Evolutionary conservation across 2,888 invertebrate genomes (phyloP).

Genomic region (Agapostemon virescens): DNA sequence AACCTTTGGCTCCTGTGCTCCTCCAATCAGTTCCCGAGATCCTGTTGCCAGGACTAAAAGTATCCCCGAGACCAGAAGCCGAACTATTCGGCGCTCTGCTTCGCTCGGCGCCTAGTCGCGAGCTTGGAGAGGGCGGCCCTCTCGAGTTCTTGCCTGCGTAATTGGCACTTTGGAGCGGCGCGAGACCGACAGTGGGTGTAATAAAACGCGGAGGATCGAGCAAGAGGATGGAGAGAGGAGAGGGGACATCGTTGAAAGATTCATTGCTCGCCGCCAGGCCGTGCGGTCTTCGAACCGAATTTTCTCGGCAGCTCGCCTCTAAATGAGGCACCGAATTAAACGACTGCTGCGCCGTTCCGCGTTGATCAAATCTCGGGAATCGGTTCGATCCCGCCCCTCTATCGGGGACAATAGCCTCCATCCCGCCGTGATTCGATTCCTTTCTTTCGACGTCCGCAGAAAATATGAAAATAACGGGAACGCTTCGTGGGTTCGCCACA

Average conservation of each 20-base stretch:
- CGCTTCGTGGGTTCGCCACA: neutral
- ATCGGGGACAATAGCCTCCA: neutral
- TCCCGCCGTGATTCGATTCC: neutral
- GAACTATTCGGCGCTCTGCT: slow-evolving; percentile 25
- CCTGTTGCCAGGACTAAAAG: slow-evolving; percentile 64
- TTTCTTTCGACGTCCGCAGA: neutral
- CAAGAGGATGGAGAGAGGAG: slow-evolving; percentile 7
- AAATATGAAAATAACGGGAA: neutral
- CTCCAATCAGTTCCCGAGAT: slow-evolving; percentile 56
- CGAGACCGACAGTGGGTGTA: slow-evolving; percentile 55
- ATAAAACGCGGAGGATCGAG: slow-evolving; percentile 55
- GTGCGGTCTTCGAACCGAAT: slow-evolving; percentile 58
- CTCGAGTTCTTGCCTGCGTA: slow-evolving; percentile 54
- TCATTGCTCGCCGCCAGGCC: slow-evolving; percentile 50
- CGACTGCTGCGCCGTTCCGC: slow-evolving; percentile 17
- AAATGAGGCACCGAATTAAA: slow-evolving; percentile 56
- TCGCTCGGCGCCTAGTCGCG: slow-evolving; percentile 23
- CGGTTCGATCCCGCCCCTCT: slow-evolving; percentile 1
- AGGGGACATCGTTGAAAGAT: slow-evolving; percentile 54
- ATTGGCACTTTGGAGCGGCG: slow-evolving; percentile 64
- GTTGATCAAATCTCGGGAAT: slow-evolving; percentile 35
- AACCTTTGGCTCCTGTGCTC: neutral
- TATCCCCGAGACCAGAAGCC: slow-evolving; percentile 35
- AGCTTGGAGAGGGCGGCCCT: slow-evolving; percentile 44
- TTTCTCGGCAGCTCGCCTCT: slow-evolving; percentile 37